A percentile compares a stretch with the other conserved stretches of the same genome.
These are phyloP conservation scores for Podabrus alpinus DNA, from an alignment of 2,888 invertebrate species.

Conservation along the genomic window DNA sequence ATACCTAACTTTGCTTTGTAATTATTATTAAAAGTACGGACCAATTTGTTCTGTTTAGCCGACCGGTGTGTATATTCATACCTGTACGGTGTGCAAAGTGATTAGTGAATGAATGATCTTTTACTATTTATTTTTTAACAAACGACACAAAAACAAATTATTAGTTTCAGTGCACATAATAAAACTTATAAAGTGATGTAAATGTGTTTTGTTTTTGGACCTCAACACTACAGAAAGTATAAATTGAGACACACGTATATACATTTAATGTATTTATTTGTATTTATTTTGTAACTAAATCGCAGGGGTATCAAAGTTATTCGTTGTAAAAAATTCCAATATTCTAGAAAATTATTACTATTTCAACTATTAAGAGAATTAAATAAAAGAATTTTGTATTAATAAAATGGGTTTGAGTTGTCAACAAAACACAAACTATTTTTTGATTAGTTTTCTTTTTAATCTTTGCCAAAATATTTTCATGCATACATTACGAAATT, in stretches of 20 bases:
- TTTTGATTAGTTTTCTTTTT: background rate
- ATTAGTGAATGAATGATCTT: slow-evolving; percentile 22
- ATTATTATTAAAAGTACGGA: slow-evolving; percentile 24
- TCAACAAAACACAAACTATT: background rate
- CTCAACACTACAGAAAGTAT: slow-evolving; percentile 5
- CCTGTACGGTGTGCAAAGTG: slow-evolving; percentile 11
- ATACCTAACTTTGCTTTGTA: slow-evolving; percentile 14
- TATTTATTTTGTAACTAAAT: slow-evolving; percentile 31
- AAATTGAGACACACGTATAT: slow-evolving; percentile 33
- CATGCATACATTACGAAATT: background rate
- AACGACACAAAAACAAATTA: slow-evolving; percentile 29
- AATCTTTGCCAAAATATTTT: background rate
- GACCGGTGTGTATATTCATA: slow-evolving; percentile 6
- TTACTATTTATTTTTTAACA: slow-evolving; percentile 15
- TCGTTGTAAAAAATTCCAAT: background rate
- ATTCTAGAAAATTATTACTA: background rate
- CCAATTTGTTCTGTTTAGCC: slow-evolving; percentile 24
- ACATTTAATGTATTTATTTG: slow-evolving; percentile 33
- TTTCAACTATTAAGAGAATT: background rate
- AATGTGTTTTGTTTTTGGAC: background rate
- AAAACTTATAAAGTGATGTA: slow-evolving; percentile 5
- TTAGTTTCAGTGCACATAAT: background rate
- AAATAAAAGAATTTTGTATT: background rate
- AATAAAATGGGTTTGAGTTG: background rate
- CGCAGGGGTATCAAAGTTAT: background rate